Conservation (phyloP, 2,888 invertebrate genomes). For the Steinernema scapterisci region DNA sequence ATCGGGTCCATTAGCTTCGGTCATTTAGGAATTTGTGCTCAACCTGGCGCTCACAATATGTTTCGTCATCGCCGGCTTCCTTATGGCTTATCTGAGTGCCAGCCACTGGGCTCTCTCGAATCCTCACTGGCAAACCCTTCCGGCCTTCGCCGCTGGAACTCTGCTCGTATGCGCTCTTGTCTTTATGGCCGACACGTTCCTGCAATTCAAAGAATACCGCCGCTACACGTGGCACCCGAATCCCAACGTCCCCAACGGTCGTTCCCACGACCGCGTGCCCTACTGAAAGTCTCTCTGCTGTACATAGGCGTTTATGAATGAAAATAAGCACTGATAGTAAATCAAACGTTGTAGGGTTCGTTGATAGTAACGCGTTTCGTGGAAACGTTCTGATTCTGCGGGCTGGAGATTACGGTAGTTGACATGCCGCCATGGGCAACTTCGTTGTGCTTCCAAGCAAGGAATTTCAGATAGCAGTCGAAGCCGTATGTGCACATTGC, state of each 20-base stretch:
- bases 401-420: neutral
- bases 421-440: constrained; percentile 45
- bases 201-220: constrained; percentile 23
- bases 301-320: constrained; percentile 22
- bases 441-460: constrained; percentile 71
- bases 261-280: neutral
- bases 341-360: constrained; percentile 7
- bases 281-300: neutral
- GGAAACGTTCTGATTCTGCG: neutral
- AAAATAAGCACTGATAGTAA: neutral
- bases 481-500: constrained; percentile 80
- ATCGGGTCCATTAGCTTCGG: neutral
- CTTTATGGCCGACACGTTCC: constrained; percentile 33
- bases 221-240: constrained; percentile 30
- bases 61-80: constrained; percentile 47
- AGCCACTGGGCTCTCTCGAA: constrained; percentile 56
- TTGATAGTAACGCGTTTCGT: constrained; percentile 5
- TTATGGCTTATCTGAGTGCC: constrained; percentile 53
- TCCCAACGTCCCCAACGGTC: constrained; percentile 26
- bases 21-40: constrained; percentile 46
- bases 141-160: constrained; percentile 52
- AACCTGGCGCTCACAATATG: constrained; percentile 47
- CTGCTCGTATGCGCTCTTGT: constrained; percentile 6
- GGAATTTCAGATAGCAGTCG: constrained; percentile 81
- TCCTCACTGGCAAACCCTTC: constrained; percentile 57